Percentiles rank a stretch among this genome's conserved stretches.
Evolutionary conservation across 2,888 invertebrate genomes (phyloP).

Genomic region (Neoaliturus tenellus): DNA sequence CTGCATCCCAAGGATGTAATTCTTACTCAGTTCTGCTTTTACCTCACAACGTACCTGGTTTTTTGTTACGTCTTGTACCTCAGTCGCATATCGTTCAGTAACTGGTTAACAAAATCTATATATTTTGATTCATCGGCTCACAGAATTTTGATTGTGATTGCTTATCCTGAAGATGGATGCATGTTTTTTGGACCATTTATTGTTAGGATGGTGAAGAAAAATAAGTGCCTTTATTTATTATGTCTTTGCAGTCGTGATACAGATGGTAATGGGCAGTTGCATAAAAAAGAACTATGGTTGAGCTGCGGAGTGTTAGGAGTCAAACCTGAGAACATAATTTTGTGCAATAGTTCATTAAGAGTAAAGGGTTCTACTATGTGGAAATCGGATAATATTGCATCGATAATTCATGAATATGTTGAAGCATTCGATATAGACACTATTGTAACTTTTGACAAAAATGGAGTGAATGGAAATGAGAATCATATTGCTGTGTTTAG

Average conservation of each 20-base stretch:
- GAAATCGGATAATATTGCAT: conserved; percentile 81
- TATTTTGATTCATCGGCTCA: conserved; percentile 36
- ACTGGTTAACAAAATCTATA: neutral
- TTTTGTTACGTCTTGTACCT: neutral
- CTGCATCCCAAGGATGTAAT: neutral
- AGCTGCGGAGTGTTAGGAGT: conserved; percentile 90
- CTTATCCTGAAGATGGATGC: conserved; percentile 99
- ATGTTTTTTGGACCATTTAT: conserved; percentile 99
- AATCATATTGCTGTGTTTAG: conserved; percentile 94
- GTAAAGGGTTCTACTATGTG: conserved; percentile 88
- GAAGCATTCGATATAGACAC: conserved; percentile 87
- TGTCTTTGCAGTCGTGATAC: conserved; percentile 92
- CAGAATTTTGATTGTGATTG: conserved; percentile 87
- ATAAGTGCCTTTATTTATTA: conserved; percentile 84
- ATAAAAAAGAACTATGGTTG: conserved; percentile 88
- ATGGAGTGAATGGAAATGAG: conserved; percentile 94
- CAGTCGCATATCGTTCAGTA: neutral
- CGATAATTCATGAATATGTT: conserved; percentile 80
- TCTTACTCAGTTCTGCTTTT: neutral
- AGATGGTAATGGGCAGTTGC: conserved; percentile 77
- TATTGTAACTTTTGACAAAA: conserved; percentile 93
- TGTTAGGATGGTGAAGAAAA: conserved; percentile 79
- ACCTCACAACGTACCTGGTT: neutral
- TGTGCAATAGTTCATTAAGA: conserved; percentile 79
- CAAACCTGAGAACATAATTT: conserved; percentile 83